These are phyloP conservation scores for Crotalus horridus DNA, from an alignment of 2,113 vertebrate species.

Conservation along the genomic window DNA sequence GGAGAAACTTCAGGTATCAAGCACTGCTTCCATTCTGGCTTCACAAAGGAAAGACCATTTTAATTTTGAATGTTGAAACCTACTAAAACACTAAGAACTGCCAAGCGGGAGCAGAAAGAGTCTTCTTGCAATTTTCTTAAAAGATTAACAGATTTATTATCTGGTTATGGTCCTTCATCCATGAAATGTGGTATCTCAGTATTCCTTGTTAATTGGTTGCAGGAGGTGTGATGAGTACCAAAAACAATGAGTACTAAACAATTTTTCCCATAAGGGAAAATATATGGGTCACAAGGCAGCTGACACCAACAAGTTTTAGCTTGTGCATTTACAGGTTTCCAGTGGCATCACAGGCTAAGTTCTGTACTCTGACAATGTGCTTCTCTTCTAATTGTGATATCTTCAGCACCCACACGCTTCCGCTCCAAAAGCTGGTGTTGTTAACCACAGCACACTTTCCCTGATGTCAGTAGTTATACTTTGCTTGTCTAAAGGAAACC, in stretches of 20 bases:
- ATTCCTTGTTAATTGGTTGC: no score
- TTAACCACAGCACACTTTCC: background rate
- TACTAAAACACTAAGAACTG: background rate
- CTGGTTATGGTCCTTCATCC: background rate
- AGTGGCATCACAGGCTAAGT: background rate
- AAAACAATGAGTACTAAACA: no score
- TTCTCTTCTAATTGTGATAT: background rate
- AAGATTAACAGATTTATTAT: background rate
- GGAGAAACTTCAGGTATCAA: constrained; percentile 91
- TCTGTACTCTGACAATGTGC: background rate
- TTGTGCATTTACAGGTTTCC: background rate
- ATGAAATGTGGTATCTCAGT: background rate
- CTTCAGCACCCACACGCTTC: background rate
- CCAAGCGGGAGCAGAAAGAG: background rate
- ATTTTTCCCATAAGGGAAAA: no score
- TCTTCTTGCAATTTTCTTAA: background rate
- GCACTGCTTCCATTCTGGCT: background rate
- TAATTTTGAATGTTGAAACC: background rate
- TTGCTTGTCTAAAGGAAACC: background rate
- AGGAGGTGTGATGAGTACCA: no score
- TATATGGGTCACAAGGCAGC: no score
- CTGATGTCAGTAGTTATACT: background rate
- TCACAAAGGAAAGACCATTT: background rate
- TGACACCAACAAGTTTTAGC: no score
- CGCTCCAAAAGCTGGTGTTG: background rate